Evolutionary conservation across 2,113 vertebrate species (phyloP).

Genomic region (Cariama cristata): DNA sequence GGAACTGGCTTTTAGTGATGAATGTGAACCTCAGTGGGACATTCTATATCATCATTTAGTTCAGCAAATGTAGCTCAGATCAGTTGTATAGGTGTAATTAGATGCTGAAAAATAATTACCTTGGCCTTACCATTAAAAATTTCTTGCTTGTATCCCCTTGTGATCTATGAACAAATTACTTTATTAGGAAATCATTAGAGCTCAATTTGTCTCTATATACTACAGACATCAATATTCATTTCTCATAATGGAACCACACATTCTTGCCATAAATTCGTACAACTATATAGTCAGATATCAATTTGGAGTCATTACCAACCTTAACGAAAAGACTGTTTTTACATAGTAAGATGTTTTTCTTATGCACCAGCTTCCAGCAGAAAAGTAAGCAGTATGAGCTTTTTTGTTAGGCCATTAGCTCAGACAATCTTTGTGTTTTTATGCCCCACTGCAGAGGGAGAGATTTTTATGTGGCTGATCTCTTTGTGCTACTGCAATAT

Average conservation of each 20-base stretch:
- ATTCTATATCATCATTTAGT: slow-evolving; percentile 56
- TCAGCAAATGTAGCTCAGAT: slow-evolving; percentile 33
- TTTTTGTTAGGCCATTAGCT: neutral
- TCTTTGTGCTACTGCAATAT: neutral
- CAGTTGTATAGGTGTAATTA: slow-evolving; percentile 76
- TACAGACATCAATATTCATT: slow-evolving; percentile 77
- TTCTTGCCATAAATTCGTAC: slow-evolving; percentile 58
- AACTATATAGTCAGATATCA: slow-evolving; percentile 24
- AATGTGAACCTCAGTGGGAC: slow-evolving; percentile 39
- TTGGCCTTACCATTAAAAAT: slow-evolving; percentile 66
- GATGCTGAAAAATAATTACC: slow-evolving; percentile 79
- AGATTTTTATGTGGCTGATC: neutral
- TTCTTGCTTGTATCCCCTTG: slow-evolving; percentile 66
- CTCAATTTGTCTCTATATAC: slow-evolving; percentile 75
- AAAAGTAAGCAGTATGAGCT: neutral
- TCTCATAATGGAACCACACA: slow-evolving; percentile 63
- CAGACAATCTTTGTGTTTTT: neutral
- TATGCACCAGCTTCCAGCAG: neutral
- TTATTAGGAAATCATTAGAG: slow-evolving; percentile 82
- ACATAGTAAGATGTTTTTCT: neutral
- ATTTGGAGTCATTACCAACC: slow-evolving; percentile 25
- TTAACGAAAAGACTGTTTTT: neutral
- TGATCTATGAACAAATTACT: slow-evolving; percentile 82
- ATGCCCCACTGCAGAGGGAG: neutral
- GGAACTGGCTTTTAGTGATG: slow-evolving; percentile 52